Base-by-base conservation (phyloP, 2,797 vertebrate genomes). In the Eremophila alpestris region DNA sequence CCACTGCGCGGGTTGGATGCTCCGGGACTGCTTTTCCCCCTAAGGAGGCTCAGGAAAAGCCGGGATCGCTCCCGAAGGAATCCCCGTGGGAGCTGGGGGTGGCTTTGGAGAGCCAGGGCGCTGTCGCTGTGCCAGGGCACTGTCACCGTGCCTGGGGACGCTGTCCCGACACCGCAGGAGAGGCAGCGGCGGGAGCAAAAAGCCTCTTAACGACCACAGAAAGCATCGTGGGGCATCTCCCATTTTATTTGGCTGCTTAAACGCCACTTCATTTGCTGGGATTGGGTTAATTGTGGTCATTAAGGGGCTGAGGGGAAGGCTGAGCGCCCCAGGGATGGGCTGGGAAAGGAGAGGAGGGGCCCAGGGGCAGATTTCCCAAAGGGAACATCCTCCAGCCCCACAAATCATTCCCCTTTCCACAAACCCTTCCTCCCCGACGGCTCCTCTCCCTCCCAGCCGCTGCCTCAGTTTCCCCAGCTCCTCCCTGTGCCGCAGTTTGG, bases 341-440 rank as follows among this genome's bases (percentile, higher is more conserved):
- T 83, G 56, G 13, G 43, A 9, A 3, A 68, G 45, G 18, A 76
- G 34, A 46, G 26, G 36, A 32, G 27, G 7, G 20, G 1, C 12
- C 7, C 2, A 3, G 59, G 40, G 16, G 5, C 40, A 45, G 34
- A 67, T 22, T 64, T 84, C 67, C 68, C 18, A 2, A 5, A 43
- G 13, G 40, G 27, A 82, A 34, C 58, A 43, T 22, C 5, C 45
- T 63, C 54, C 89, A 40, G 7, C 46, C 46, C 41, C 34, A 32
- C 27, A 49, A 60, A 22, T 5, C 32, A 12, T 11, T 4, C 36
- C 27, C 21, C 10, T 62, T 34, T 20, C 32, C 38, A 46, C 63
- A 79, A 10, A 45, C 11, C 20, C 62, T 36, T 36, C 22, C 15
- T 2, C 3, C 13, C 43, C 3, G 6, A 9, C 0, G 0, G 13